Evolutionary conservation across 1,140 invertebrate species (phyloP).

Genomic region (Anastrepha ludens): DNA sequence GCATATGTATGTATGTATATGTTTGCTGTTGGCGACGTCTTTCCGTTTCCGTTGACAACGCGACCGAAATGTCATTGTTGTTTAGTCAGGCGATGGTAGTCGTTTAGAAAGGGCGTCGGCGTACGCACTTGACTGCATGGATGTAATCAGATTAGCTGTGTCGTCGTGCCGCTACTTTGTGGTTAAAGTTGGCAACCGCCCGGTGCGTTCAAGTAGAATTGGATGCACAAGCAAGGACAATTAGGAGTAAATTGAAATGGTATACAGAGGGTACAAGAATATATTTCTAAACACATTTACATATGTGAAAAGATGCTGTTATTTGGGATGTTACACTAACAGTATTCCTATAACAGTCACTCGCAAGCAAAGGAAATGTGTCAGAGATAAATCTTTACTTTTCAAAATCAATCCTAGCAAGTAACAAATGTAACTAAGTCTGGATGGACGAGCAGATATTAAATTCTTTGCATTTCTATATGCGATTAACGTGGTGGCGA

Average conservation of each 20-base stretch:
- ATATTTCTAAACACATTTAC: no score
- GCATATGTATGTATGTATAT: neutral
- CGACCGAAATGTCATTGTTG: constrained; percentile 22
- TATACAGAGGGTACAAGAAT: no score
- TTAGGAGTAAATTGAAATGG: neutral
- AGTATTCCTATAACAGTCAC: no score
- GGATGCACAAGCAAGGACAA: neutral
- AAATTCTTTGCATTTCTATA: no score
- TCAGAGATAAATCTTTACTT: no score
- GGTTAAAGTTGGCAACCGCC: neutral
- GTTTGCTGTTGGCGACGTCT: neutral
- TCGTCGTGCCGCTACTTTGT: constrained; percentile 17
- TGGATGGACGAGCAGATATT: no score
- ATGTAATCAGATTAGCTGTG: constrained; percentile 25
- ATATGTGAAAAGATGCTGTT: no score
- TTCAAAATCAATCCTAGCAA: no score
- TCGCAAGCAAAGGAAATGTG: no score
- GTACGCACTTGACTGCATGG: constrained; percentile 18
- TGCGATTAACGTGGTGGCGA: no score
- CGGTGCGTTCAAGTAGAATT: neutral
- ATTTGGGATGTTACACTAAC: no score
- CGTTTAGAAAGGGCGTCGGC: neutral
- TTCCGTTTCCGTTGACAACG: constrained; percentile 34
- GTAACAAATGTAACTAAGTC: no score
- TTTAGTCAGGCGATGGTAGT: constrained; percentile 10